Percentiles rank a stretch among this genome's conserved stretches.
These are phyloP conservation scores for Trematomus bernacchii DNA, from an alignment of 2,797 vertebrate genomes.

Conservation along the genomic window DNA sequence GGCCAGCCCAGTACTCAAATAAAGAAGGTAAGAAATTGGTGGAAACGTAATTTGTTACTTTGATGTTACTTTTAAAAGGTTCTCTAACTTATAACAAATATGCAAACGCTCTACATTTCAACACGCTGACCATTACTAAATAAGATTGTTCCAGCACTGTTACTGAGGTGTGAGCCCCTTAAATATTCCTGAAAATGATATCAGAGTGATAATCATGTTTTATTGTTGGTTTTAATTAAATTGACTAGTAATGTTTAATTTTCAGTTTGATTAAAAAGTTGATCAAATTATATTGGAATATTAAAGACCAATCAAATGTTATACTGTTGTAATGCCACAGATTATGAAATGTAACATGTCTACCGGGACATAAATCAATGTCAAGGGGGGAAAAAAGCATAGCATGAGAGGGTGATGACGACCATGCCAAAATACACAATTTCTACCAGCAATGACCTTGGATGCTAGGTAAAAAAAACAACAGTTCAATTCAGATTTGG, in stretches of 20 bases:
- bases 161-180: not conserved
- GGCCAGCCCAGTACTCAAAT: not conserved
- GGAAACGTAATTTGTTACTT: slow-evolving; percentile 5
- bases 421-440: slow-evolving; percentile 19
- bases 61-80: not conserved
- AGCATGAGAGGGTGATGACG: not conserved
- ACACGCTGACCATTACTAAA: not conserved
- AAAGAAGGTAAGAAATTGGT: not conserved
- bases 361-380: slow-evolving; percentile 8
- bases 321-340: slow-evolving; percentile 2
- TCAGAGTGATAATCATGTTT: slow-evolving; percentile 8
- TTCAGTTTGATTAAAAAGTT: slow-evolving; percentile 13
- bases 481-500: slow-evolving; percentile 43
- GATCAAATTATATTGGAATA: not conserved
- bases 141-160: not conserved
- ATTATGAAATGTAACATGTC: not conserved
- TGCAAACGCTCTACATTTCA: not conserved
- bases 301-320: not conserved
- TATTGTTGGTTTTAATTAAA: not conserved
- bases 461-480: slow-evolving; percentile 29
- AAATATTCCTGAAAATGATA: slow-evolving; percentile 1
- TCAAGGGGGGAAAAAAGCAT: slow-evolving; percentile 18
- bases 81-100: slow-evolving; percentile 16
- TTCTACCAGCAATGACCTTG: slow-evolving; percentile 42
- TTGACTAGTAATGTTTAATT: slow-evolving; percentile 6